Evolutionary conservation across 2,888 invertebrate genomes (phyloP).

Genomic region (Morpho achilles): DNA sequence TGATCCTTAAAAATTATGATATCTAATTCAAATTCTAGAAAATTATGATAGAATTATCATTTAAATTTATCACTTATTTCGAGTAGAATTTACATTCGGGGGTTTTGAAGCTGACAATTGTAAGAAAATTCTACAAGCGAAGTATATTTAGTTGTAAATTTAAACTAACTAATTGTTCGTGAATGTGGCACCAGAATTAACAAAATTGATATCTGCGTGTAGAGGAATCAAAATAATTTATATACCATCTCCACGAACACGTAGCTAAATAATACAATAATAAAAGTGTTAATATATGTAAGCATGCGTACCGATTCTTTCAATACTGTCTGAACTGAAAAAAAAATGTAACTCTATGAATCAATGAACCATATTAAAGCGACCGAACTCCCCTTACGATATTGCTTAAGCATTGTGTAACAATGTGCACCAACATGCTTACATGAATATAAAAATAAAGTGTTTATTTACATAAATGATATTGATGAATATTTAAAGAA

Average conservation of each 20-base stretch:
- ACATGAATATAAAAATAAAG: slow-evolving; percentile 49
- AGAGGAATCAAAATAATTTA: neutral
- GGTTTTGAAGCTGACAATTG: no score
- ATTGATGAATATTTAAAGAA: slow-evolving; percentile 41
- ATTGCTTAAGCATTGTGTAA: slow-evolving; percentile 50
- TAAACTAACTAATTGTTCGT: slow-evolving; percentile 13
- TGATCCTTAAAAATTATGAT: no score
- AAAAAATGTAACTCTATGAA: slow-evolving; percentile 49
- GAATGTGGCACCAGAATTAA: slow-evolving; percentile 13
- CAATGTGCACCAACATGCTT: slow-evolving; percentile 65
- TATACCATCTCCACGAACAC: slow-evolving; percentile 20
- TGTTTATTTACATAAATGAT: slow-evolving; percentile 44
- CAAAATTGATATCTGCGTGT: neutral
- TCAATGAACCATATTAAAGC: slow-evolving; percentile 37
- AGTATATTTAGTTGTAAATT: neutral
- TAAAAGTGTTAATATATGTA: slow-evolving; percentile 31
- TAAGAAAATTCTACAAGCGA: no score
- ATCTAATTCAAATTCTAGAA: no score
- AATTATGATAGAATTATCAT: no score
- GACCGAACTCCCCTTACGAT: slow-evolving; percentile 34
- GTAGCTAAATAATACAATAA: slow-evolving; percentile 4
- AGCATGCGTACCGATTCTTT: slow-evolving; percentile 70
- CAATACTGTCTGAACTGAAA: slow-evolving; percentile 61
- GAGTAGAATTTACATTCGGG: no score
- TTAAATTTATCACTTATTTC: no score